A percentile compares a stretch with the other conserved stretches of the same genome.
phyloP scores from a whole-genome alignment of 2,888 invertebrate genomes.

The Drosophila peninsularis region DNA sequence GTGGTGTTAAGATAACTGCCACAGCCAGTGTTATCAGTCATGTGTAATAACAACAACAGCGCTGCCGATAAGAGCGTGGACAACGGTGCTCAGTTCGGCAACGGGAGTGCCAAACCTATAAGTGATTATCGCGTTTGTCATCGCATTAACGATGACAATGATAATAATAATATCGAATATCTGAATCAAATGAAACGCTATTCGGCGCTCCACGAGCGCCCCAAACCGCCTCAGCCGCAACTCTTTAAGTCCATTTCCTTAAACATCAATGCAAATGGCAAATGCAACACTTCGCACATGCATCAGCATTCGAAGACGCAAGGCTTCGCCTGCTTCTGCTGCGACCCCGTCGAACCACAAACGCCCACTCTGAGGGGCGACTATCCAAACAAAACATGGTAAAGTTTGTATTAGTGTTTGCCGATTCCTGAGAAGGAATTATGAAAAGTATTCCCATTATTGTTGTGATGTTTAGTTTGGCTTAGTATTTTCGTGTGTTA shows the following conservation, averaged over 20 bases:
- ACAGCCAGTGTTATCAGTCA: constrained; percentile 51
- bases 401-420: background rate
- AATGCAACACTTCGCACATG: background rate
- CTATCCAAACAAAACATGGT: constrained; percentile 34
- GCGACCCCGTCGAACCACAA: constrained; percentile 18
- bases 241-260: constrained; percentile 63
- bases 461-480: too few relatives aligned
- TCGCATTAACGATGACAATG: constrained; percentile 29
- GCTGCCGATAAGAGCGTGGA: constrained; percentile 56
- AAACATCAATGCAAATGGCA: constrained; percentile 28
- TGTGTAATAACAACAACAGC: constrained; percentile 63
- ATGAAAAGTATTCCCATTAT: too few relatives aligned
- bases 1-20: constrained; percentile 7
- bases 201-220: constrained; percentile 38
- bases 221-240: constrained; percentile 43
- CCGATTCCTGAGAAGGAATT: constrained; percentile 5
- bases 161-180: constrained; percentile 2
- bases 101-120: constrained; percentile 28
- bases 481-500: too few relatives aligned
- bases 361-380: background rate
- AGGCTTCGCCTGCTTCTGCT: constrained; percentile 64
- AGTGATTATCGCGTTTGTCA: constrained; percentile 12
- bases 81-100: constrained; percentile 56
- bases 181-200: constrained; percentile 57
- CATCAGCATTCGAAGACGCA: constrained; percentile 22